These are phyloP conservation scores for Fulmarus glacialis DNA, from an alignment of 2,113 vertebrate species.

Conservation along the genomic window DNA sequence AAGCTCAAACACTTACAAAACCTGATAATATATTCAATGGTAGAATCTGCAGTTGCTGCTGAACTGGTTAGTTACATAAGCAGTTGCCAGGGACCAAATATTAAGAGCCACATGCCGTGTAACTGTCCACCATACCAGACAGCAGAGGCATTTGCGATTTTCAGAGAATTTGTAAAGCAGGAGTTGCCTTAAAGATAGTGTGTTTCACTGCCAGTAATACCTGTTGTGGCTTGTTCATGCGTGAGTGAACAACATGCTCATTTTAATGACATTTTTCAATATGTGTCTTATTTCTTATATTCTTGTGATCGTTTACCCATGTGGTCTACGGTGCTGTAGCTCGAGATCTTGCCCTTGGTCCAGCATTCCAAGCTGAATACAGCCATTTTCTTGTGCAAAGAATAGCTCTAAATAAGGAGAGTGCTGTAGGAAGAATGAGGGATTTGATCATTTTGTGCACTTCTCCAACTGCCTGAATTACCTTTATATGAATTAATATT, in stretches of 20 bases:
- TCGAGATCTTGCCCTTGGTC: not conserved
- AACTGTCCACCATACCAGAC: not conserved
- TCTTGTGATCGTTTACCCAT: not conserved
- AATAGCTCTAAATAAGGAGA: not conserved
- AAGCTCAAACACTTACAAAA: not conserved
- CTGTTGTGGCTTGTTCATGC: not conserved
- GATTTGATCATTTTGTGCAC: not conserved
- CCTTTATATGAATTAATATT: not conserved
- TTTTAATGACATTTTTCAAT: not conserved
- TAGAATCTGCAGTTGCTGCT: not conserved
- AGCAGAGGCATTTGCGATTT: not conserved
- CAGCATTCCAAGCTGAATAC: not conserved
- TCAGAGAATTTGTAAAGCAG: not conserved
- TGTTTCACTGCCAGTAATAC: not conserved
- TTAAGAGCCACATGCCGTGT: not conserved
- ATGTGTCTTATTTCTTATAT: not conserved
- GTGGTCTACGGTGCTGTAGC: not conserved
- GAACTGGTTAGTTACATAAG: not conserved
- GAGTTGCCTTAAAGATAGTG: not conserved
- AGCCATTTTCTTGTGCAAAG: not conserved
- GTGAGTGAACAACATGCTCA: not conserved
- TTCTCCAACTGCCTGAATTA: not conserved
- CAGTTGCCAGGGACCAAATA: not conserved
- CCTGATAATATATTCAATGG: not conserved
- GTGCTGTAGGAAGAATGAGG: not conserved